A percentile compares a stretch with the other conserved stretches of the same genome.
Conservation (phyloP, 2,113 vertebrate species). For the Perca fluviatilis region DNA sequence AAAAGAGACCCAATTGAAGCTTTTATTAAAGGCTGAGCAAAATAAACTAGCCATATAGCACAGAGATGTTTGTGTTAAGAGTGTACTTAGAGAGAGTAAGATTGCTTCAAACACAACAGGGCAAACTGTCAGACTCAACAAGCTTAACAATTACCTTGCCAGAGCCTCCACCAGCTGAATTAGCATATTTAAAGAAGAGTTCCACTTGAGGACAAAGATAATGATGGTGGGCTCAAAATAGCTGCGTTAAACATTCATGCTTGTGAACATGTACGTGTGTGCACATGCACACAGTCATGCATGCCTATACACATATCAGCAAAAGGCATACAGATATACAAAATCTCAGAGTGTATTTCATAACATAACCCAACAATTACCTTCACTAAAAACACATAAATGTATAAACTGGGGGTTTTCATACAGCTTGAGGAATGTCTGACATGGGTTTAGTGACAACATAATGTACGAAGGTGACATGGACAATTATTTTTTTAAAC, state of each 20-base stretch:
- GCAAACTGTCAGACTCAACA: slow-evolving; percentile 60
- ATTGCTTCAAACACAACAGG: slow-evolving; percentile 20
- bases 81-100: slow-evolving; percentile 4
- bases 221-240: slow-evolving; percentile 71
- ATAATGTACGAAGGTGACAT: not conserved
- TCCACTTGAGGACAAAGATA: slow-evolving; percentile 67
- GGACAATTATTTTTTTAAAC: too few species aligned
- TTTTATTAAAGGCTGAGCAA: slow-evolving; percentile 24
- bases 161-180: slow-evolving; percentile 58
- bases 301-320: not conserved
- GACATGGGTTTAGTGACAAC: not conserved
- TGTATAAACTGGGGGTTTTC: not conserved
- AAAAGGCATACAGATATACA: not conserved
- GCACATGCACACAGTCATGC: not conserved
- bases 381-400: not conserved
- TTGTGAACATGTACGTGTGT: not conserved
- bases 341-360: not conserved
- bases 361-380: not conserved
- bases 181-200: slow-evolving; percentile 73
- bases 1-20: slow-evolving; percentile 3
- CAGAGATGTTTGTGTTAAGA: slow-evolving; percentile 6
- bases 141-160: slow-evolving; percentile 71
- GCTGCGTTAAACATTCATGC: slow-evolving; percentile 39
- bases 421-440: not conserved
- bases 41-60: slow-evolving; percentile 22